Conservation (phyloP, 1,140 invertebrate genomes). For the Frieseomelitta varia region DNA sequence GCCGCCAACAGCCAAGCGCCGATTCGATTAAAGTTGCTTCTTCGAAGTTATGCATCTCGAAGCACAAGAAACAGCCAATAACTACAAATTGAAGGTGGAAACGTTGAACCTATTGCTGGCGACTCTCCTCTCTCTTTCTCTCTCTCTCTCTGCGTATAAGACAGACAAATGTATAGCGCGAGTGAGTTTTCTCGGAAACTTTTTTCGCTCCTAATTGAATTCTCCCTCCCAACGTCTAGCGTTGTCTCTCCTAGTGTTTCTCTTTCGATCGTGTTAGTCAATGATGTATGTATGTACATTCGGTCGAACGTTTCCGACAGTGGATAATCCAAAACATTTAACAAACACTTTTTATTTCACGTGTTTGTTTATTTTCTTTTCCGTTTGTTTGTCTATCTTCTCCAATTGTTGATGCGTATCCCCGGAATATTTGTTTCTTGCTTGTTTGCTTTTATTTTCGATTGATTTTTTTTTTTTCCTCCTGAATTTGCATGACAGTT, state of each 20-base stretch:
- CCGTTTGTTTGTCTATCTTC: neutral
- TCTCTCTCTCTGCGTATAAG: neutral
- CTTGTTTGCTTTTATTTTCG: neutral
- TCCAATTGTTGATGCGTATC: neutral
- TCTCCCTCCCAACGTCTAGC: neutral
- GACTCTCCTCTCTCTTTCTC: neutral
- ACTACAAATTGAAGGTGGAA: neutral
- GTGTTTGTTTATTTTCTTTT: neutral
- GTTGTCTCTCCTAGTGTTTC: neutral
- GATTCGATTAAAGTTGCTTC: constrained; percentile 25
- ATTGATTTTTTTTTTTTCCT: no score
- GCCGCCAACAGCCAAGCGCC: neutral
- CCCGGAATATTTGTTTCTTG: neutral
- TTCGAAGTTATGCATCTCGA: constrained; percentile 5
- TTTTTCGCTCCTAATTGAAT: constrained; percentile 18
- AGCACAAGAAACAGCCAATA: neutral
- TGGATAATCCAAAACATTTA: neutral
- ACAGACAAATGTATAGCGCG: neutral
- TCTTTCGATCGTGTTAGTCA: neutral
- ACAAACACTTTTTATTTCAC: neutral
- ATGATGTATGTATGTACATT: neutral
- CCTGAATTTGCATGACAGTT: no score
- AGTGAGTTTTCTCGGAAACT: constrained; percentile 12
- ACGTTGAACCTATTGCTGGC: neutral
- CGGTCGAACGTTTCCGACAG: neutral